Percentiles rank a stretch among this genome's conserved stretches.
These are phyloP conservation scores for Petromus typicus DNA, from an alignment of 2,113 vertebrate species.

Conservation along the genomic window DNA sequence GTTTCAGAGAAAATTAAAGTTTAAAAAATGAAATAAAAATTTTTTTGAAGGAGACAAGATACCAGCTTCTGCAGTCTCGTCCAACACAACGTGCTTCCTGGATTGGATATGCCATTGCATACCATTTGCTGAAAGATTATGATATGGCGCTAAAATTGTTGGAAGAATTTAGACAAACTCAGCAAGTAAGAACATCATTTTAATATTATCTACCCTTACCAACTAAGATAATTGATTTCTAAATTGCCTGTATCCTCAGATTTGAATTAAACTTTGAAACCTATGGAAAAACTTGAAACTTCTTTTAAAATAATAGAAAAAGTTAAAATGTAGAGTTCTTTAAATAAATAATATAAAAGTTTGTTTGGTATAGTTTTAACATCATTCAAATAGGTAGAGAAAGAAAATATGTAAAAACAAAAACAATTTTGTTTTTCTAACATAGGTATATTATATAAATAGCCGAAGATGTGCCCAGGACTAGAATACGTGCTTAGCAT, in stretches of 20 bases:
- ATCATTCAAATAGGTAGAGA: neutral
- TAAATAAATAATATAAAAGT: conserved; percentile 26
- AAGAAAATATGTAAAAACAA: neutral
- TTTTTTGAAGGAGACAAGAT: conserved; percentile 87
- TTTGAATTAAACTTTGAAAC: conserved; percentile 29
- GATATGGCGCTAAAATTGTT: conserved; percentile 90
- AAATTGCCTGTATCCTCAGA: neutral
- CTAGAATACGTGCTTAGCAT: neutral
- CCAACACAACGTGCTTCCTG: conserved; percentile 89
- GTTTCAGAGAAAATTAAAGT: conserved; percentile 33
- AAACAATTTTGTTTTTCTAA: conserved; percentile 34
- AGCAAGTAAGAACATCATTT: conserved; percentile 85
- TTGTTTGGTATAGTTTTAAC: neutral
- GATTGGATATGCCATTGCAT: conserved; percentile 90
- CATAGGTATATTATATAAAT: neutral
- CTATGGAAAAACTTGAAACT: conserved; percentile 17
- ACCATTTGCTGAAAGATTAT: conserved; percentile 90
- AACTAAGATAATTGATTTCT: conserved; percentile 36
- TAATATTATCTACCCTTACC: neutral
- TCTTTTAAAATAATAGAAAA: conserved; percentile 43
- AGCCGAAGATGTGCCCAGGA: neutral
- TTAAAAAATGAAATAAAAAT: neutral
- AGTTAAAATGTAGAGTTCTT: neutral
- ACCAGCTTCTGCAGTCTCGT: conserved; percentile 88
- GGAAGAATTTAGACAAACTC: conserved; percentile 91